Evolutionary conservation across 2,888 invertebrate genomes (phyloP), one percentile per base, ranked within the genome.

Genomic region (Synergus japonicus): DNA sequence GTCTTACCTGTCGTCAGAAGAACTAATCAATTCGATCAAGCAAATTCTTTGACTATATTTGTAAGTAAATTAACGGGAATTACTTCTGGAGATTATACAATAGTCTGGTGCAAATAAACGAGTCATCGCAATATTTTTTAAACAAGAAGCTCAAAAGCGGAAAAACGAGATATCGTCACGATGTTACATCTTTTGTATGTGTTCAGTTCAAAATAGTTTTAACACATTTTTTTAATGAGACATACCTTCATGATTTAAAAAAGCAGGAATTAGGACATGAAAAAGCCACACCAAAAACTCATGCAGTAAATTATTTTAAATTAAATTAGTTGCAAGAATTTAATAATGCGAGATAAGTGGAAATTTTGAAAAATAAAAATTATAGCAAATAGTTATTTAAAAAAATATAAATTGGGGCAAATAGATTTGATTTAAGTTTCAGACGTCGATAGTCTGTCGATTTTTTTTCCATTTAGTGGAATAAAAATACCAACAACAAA

Each of bases 271-370:
- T 46, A 13, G 12, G 13, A 46, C 12, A 13, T 12, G 10, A 73
- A 49, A 73, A 8, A 22, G 10, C 43, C 43, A 43, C 46, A 46
- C 22, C 43, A 73, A 73, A 18, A 73, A 22, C 49, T 29, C 54
- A 58, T 73, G 58, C 58, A 49, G 22, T n/a, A 29, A 29, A 4
- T 64, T 64, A 64, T 64, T 64, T 22, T 0, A 12, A 64, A 81
- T 76, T 76, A 22, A 43, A 82, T 79, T 83, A 83, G 78, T 81
- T 77, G 80, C 18, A 83, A 76, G 80, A 79, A 80, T 10, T 46
- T 10, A 46, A 46, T 46, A 46, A 12, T 46, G 4, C 10, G 13
- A 46, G 13, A 46, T 7, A 10, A 13, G 13, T 46, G 46, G 2
- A 46, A 46, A 46, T 46, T 4, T 37, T 37, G 5, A 37, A 5